Percentiles rank a stretch among this genome's conserved stretches.
Evolutionary conservation across 1,140 invertebrate genomes (phyloP).

Genomic region (Cyrtorhinus lividipennis): DNA sequence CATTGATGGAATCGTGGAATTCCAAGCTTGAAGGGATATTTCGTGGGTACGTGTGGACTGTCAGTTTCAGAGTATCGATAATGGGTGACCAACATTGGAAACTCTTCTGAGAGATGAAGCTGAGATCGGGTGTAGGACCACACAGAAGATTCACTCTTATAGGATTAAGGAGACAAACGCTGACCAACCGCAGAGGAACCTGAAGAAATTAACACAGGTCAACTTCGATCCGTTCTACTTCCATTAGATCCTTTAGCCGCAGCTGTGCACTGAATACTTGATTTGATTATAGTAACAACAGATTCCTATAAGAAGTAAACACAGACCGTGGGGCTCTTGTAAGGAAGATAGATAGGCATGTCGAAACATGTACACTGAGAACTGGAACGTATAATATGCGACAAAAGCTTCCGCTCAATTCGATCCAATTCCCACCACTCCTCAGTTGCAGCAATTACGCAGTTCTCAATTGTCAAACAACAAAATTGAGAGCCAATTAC

Average conservation of each 20-base stretch:
- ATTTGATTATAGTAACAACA: too few relatives aligned
- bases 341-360: slow-evolving; percentile 63
- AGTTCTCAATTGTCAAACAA: slow-evolving; percentile 58
- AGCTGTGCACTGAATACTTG: too few relatives aligned
- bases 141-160: slow-evolving; percentile 62
- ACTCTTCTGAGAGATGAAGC: slow-evolving; percentile 54
- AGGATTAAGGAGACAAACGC: slow-evolving; percentile 52
- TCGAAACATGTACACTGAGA: slow-evolving; percentile 50
- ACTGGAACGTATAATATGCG: slow-evolving; percentile 46
- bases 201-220: too few relatives aligned
- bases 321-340: slow-evolving; percentile 70
- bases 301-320: too few relatives aligned
- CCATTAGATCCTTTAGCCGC: too few relatives aligned
- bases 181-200: slow-evolving; percentile 66
- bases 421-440: slow-evolving; percentile 60
- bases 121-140: slow-evolving; percentile 54
- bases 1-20: slow-evolving; percentile 47
- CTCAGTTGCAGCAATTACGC: slow-evolving; percentile 57
- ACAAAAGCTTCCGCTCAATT: slow-evolving; percentile 56
- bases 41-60: slow-evolving; percentile 42
- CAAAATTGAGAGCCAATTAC: slow-evolving; percentile 60
- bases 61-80: slow-evolving; percentile 46
- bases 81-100: slow-evolving; percentile 55
- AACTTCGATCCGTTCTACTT: too few relatives aligned
- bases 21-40: slow-evolving; percentile 44